These are phyloP conservation scores for Eleutherodactylus coqui DNA, from an alignment of 2,797 vertebrate species.

Conservation along the genomic window DNA sequence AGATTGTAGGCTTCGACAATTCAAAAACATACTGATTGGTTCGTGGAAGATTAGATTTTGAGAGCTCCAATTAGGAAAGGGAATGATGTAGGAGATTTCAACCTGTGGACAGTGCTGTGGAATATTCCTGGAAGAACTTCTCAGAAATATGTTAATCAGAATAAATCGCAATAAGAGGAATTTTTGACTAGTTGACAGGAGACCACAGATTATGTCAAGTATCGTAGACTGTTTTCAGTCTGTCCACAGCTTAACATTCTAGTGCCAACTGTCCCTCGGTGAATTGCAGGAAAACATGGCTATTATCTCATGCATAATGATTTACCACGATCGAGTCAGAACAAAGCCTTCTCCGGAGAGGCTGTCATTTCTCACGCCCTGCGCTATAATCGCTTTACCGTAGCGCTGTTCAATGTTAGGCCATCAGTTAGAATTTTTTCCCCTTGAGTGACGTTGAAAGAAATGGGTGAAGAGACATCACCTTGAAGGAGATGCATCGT, in stretches of 20 bases:
- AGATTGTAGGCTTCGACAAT: no score
- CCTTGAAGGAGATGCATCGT: slow-evolving; percentile 38
- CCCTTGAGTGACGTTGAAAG: slow-evolving; percentile 39
- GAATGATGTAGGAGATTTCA: no score
- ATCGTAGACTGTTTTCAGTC: background rate
- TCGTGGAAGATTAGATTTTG: no score
- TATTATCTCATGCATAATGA: slow-evolving; percentile 13
- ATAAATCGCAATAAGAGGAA: background rate
- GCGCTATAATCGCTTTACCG: slow-evolving; percentile 2
- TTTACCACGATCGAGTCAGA: background rate
- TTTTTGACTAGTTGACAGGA: background rate
- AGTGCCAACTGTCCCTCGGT: background rate
- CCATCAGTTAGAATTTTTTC: slow-evolving; percentile 56
- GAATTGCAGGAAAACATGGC: slow-evolving; percentile 8
- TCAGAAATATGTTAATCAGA: no score
- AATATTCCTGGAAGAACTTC: no score
- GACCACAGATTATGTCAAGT: background rate
- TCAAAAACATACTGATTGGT: no score
- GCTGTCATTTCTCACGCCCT: slow-evolving; percentile 31
- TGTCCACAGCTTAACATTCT: background rate
- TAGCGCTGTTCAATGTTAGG: slow-evolving; percentile 25
- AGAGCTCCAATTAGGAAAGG: no score
- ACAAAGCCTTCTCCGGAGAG: slow-evolving; percentile 13
- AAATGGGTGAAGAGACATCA: slow-evolving; percentile 35
- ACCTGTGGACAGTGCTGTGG: no score